Conservation (phyloP, 1,140 invertebrate genomes). For the Daktulosphaira vitifoliae region DNA sequence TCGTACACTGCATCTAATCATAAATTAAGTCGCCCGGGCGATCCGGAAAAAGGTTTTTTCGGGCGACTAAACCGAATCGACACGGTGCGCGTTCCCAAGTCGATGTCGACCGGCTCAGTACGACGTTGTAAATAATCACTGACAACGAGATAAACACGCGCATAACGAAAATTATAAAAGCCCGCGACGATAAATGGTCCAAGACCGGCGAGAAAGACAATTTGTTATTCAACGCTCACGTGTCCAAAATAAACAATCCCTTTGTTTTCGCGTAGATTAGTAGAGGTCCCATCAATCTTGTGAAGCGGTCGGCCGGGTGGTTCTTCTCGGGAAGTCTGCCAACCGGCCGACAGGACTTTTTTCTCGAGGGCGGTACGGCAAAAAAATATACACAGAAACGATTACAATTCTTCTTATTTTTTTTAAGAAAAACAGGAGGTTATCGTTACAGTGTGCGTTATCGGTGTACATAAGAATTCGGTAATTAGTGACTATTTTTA, state of each 20-base stretch:
- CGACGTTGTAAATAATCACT: background rate
- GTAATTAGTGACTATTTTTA: no score
- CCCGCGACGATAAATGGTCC: background rate
- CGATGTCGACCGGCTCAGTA: no score
- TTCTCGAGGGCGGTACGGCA: background rate
- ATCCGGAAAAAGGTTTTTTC: no score
- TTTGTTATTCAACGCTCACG: constrained; percentile 11
- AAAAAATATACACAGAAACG: background rate
- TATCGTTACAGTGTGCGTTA: no score
- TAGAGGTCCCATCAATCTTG: constrained; percentile 27
- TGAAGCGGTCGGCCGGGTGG: background rate
- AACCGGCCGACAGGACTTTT: background rate
- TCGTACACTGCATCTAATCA: no score
- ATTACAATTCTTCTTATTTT: background rate
- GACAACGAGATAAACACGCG: background rate
- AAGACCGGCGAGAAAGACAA: background rate
- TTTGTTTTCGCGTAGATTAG: constrained; percentile 25
- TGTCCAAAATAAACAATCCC: background rate
- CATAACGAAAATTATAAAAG: background rate
- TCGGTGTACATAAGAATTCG: no score
- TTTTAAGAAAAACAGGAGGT: no score
- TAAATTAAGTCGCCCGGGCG: no score
- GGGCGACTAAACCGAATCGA: background rate
- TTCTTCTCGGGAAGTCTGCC: background rate
- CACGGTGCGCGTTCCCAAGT: no score